Conservation (phyloP, 2,113 vertebrate genomes). For the Caranx melampygus region DNA sequence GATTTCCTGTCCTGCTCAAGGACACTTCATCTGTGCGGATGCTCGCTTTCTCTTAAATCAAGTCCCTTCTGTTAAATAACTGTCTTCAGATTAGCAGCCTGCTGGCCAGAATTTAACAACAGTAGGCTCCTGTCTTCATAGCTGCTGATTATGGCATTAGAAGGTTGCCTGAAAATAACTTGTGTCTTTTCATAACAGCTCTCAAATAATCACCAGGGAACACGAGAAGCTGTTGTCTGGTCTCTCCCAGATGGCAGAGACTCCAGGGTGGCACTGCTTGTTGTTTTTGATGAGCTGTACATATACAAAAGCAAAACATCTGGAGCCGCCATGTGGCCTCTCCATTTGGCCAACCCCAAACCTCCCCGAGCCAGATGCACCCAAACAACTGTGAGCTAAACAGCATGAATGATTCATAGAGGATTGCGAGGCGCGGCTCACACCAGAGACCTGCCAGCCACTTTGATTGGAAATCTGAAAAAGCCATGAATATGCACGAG, state of each 20-base stretch:
- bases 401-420: slow-evolving; percentile 89
- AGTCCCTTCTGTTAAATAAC: slow-evolving; percentile 25
- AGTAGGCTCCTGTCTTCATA: slow-evolving; percentile 9
- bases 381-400: slow-evolving; percentile 80
- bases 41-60: slow-evolving; percentile 31
- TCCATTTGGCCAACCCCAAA: slow-evolving; percentile 83
- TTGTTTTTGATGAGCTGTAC: slow-evolving; percentile 86
- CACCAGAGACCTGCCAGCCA: slow-evolving; percentile 76
- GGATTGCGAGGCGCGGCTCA: slow-evolving; percentile 72
- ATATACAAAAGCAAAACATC: slow-evolving; percentile 89
- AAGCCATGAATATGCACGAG: slow-evolving; percentile 87
- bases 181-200: slow-evolving; percentile 50
- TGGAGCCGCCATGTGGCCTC: slow-evolving; percentile 90
- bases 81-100: slow-evolving; percentile 50
- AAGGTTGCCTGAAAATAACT: slow-evolving; percentile 64
- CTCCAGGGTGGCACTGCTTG: slow-evolving; percentile 80
- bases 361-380: slow-evolving; percentile 82
- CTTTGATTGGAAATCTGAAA: slow-evolving; percentile 79
- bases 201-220: slow-evolving; percentile 73
- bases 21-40: slow-evolving; percentile 33
- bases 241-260: slow-evolving; percentile 80
- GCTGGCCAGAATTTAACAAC: slow-evolving; percentile 33
- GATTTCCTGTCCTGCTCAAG: slow-evolving; percentile 50
- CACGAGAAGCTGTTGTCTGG: slow-evolving; percentile 79
- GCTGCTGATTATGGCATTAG: slow-evolving; percentile 38